These are phyloP conservation scores for Epinephelus awoara DNA, from an alignment of 2,797 vertebrate species.

Conservation along the genomic window DNA sequence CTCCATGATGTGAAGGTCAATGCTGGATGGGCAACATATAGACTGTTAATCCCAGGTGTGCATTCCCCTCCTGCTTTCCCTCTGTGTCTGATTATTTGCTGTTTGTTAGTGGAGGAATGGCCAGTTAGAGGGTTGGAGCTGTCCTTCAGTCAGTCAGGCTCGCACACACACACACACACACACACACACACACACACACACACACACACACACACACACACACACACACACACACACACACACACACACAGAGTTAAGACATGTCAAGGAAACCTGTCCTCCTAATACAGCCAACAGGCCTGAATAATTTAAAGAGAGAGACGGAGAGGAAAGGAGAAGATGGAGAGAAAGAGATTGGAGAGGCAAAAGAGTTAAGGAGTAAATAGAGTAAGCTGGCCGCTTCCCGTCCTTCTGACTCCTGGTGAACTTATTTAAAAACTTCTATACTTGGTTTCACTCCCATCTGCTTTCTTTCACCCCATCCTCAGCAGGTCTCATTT, in stretches of 20 bases:
- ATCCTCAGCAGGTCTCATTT: conserved; percentile 69
- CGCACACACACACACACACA: background rate
- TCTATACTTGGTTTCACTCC: conserved; percentile 59
- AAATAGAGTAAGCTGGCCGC: conserved; percentile 50
- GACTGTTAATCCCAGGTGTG: conserved; percentile 56
- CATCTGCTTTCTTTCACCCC: conserved; percentile 57
- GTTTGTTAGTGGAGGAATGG: conserved; percentile 51
- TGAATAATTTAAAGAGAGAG: conserved; percentile 78
- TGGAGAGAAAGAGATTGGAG: conserved; percentile 32
- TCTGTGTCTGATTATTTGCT: conserved; percentile 43
- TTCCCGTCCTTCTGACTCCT: conserved; percentile 54
- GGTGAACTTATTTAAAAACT: conserved; percentile 67
- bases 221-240: conserved; percentile 5
- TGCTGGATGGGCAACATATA: conserved; percentile 42
- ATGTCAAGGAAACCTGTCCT: conserved; percentile 64
- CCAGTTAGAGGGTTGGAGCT: conserved; percentile 26
- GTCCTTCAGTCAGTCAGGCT: conserved; percentile 13
- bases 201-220: conserved; percentile 19
- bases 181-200: conserved; percentile 21
- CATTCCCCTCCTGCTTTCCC: conserved; percentile 18
- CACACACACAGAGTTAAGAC: conserved; percentile 47
- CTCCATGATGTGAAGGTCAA: conserved; percentile 66
- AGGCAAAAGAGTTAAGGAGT: conserved; percentile 39
- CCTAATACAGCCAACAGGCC: conserved; percentile 61
- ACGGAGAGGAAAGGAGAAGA: conserved; percentile 52